Evolutionary conservation across 2,888 invertebrate genomes (phyloP).

Genomic region (Melangyna quadrimaculata): DNA sequence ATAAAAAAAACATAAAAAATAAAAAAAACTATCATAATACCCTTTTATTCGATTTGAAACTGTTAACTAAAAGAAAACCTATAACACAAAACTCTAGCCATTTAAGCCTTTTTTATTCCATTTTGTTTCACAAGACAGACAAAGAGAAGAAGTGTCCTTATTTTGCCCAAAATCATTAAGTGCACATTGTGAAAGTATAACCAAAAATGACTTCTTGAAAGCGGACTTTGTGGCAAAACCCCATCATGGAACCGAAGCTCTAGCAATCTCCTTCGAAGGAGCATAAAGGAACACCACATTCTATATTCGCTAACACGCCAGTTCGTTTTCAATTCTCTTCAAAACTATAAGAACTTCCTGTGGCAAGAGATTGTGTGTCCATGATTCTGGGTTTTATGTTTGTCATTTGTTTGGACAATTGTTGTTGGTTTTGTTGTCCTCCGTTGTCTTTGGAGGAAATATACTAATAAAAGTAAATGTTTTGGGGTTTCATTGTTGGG

Average conservation of each 20-base stretch:
- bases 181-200: conserved; percentile 33
- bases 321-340: conserved; percentile 45
- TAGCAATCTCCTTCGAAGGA: not conserved
- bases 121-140: not conserved
- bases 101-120: not conserved
- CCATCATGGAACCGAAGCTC: not conserved
- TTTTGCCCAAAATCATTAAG: conserved; percentile 21
- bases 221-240: conserved; percentile 11
- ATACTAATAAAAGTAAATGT: conserved; percentile 69
- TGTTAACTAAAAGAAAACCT: not conserved
- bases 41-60: not conserved
- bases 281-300: conserved; percentile 46
- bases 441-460: conserved; percentile 61
- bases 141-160: conserved; percentile 2
- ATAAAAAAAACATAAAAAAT: too few relatives aligned
- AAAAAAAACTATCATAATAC: too few relatives aligned
- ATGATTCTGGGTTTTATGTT: conserved; percentile 53
- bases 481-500: conserved; percentile 49
- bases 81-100: not conserved
- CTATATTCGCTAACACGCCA: not conserved
- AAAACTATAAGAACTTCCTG: conserved; percentile 36
- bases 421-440: conserved; percentile 50
- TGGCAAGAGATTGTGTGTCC: conserved; percentile 45
- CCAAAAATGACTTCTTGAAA: conserved; percentile 41
- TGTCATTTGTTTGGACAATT: conserved; percentile 47